Evolutionary conservation across 2,888 invertebrate genomes (phyloP).

Genomic region (Plemyria rubiginata): DNA sequence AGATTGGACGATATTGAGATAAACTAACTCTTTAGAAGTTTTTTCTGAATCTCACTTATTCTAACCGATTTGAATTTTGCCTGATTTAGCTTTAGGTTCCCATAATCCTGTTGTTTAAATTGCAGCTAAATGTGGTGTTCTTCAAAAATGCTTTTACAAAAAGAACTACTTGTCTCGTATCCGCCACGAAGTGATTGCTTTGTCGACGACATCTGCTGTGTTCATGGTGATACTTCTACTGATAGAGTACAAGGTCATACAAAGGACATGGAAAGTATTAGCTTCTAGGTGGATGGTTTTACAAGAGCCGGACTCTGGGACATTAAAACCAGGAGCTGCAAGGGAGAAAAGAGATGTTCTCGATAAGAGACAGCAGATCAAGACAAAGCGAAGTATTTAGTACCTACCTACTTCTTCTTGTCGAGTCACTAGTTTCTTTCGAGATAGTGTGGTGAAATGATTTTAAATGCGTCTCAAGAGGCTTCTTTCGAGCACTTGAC

Average conservation of each 20-base stretch:
- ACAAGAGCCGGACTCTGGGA: slow-evolving; percentile 22
- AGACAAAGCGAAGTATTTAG: slow-evolving; percentile 42
- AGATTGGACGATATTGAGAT: too few species aligned
- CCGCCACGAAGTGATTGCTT: slow-evolving; percentile 56
- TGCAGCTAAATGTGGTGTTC: slow-evolving; percentile 71
- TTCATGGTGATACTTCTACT: slow-evolving; percentile 57
- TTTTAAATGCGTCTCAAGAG: too few species aligned
- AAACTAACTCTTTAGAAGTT: too few species aligned
- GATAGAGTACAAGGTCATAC: slow-evolving; percentile 63
- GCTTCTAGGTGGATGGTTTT: slow-evolving; percentile 36
- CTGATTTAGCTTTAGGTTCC: not conserved
- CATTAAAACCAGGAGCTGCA: slow-evolving; percentile 43
- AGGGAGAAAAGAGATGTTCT: slow-evolving; percentile 54
- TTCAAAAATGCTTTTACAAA: slow-evolving; percentile 65
- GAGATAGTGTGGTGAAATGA: too few species aligned
- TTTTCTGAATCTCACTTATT: too few species aligned
- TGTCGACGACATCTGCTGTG: slow-evolving; percentile 50
- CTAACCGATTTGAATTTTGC: too few species aligned
- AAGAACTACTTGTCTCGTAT: slow-evolving; percentile 62
- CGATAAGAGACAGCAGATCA: slow-evolving; percentile 50
- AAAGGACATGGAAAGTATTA: slow-evolving; percentile 45
- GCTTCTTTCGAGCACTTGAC: too few species aligned
- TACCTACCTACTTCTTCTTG: too few species aligned
- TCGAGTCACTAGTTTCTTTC: too few species aligned
- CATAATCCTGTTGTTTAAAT: not conserved